Evolutionary conservation across 2,888 invertebrate species (phyloP).

Genomic region (Cerceris rybyensis): DNA sequence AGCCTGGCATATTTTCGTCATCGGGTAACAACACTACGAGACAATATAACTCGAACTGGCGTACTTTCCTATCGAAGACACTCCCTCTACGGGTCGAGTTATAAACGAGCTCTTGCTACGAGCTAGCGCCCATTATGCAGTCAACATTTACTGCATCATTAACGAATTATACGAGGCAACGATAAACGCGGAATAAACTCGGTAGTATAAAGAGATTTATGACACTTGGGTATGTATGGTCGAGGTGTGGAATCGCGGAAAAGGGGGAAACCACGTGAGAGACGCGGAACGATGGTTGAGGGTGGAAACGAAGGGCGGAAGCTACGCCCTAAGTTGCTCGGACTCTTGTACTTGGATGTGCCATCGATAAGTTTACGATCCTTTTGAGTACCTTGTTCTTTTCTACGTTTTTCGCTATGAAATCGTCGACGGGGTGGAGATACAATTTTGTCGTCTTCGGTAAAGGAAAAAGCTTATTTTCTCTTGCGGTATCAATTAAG

Average conservation of each 20-base stretch:
- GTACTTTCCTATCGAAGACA: conserved; percentile 15
- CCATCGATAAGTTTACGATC: too few species aligned
- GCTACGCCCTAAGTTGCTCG: too few species aligned
- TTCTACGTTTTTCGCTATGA: too few species aligned
- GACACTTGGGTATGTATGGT: conserved; percentile 40
- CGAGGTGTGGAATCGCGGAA: conserved; percentile 18
- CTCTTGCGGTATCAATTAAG: too few species aligned
- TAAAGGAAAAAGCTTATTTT: too few species aligned
- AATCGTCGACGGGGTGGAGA: too few species aligned
- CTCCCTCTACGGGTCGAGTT: conserved; percentile 17
- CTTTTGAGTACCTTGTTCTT: too few species aligned
- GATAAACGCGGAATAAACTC: conserved; percentile 75
- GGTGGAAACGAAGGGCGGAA: background rate
- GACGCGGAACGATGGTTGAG: background rate
- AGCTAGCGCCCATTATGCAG: conserved; percentile 48
- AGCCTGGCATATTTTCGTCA: background rate
- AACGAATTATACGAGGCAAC: conserved; percentile 76
- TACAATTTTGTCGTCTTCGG: too few species aligned
- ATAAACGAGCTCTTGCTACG: conserved; percentile 36
- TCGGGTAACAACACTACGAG: background rate
- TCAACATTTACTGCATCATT: conserved; percentile 75
- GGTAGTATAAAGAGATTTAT: conserved; percentile 75
- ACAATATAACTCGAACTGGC: background rate
- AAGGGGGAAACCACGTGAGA: background rate
- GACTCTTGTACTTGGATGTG: too few species aligned